A percentile compares a stretch with the other conserved stretches of the same genome.
Evolutionary conservation across 2,888 invertebrate genomes (phyloP).

Genomic region (Trichopria drosophilae): DNA sequence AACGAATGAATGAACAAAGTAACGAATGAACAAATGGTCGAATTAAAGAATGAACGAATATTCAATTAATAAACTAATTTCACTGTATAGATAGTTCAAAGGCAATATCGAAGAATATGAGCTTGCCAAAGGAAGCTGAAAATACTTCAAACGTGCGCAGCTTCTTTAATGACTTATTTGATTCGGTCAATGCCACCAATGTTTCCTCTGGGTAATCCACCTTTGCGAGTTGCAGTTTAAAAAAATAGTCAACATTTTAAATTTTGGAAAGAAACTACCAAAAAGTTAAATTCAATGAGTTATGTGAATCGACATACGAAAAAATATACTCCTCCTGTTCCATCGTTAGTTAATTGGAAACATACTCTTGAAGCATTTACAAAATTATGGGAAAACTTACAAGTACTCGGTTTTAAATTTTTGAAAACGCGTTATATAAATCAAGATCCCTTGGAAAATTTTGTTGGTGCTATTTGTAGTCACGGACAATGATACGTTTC

Average conservation of each 20-base stretch:
- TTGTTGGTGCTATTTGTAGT: constrained; percentile 18
- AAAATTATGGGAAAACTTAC: constrained; percentile 1
- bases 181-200: constrained; percentile 3
- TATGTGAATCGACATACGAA: constrained; percentile 1
- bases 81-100: too few species aligned
- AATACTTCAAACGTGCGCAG: background rate
- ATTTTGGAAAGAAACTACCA: constrained; percentile 3
- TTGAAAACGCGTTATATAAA: constrained; percentile 12
- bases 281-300: background rate
- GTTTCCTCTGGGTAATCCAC: background rate
- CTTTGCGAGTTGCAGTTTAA: background rate
- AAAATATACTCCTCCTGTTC: background rate
- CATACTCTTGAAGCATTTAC: constrained; percentile 5
- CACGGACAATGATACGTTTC: constrained; percentile 5
- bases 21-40: too few species aligned
- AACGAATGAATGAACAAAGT: too few species aligned
- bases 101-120: too few species aligned
- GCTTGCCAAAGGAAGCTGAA: constrained; percentile 6
- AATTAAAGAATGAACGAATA: too few species aligned
- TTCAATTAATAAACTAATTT: too few species aligned
- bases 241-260: background rate
- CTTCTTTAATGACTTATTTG: constrained; percentile 9
- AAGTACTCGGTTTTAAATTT: constrained; percentile 4
- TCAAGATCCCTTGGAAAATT: constrained; percentile 26
- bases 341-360: constrained; percentile 15